Conservation (phyloP, 2,888 invertebrate genomes). For the Eudemis profundana region DNA sequence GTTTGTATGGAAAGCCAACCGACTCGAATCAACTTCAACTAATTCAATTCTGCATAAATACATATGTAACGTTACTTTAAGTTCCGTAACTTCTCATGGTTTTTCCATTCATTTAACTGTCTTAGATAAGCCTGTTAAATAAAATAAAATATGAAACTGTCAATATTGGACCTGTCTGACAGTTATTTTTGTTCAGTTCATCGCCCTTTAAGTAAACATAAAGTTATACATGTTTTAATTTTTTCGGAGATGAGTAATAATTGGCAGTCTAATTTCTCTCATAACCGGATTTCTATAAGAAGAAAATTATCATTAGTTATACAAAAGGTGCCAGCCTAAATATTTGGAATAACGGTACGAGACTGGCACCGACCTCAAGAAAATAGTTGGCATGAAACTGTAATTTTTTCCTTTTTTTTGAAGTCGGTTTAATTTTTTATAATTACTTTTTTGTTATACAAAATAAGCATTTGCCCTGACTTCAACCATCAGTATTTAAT, state of each 20-base stretch:
- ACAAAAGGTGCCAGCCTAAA: background rate
- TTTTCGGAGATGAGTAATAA: background rate
- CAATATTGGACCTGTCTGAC: too few relatives aligned
- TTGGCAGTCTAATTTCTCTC: background rate
- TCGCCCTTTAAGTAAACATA: background rate
- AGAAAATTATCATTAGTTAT: background rate
- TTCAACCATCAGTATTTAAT: too few relatives aligned
- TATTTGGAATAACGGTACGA: background rate
- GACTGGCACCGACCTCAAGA: too few relatives aligned
- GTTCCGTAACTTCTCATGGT: background rate
- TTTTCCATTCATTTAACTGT: background rate
- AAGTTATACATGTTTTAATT: background rate
- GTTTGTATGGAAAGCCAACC: too few relatives aligned
- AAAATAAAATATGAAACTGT: too few relatives aligned
- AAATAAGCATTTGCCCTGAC: too few relatives aligned
- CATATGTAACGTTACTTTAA: background rate
- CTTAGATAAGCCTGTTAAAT: background rate
- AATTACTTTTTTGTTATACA: too few relatives aligned
- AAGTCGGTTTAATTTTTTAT: too few relatives aligned
- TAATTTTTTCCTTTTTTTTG: too few relatives aligned
- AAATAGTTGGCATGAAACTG: too few relatives aligned
- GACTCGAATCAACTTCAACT: too few relatives aligned
- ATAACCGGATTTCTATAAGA: background rate
- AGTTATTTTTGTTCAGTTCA: background rate
- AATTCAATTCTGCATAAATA: background rate